Base-by-base conservation (phyloP, 2,888 invertebrate genomes). In the Lutraria lutraria region DNA sequence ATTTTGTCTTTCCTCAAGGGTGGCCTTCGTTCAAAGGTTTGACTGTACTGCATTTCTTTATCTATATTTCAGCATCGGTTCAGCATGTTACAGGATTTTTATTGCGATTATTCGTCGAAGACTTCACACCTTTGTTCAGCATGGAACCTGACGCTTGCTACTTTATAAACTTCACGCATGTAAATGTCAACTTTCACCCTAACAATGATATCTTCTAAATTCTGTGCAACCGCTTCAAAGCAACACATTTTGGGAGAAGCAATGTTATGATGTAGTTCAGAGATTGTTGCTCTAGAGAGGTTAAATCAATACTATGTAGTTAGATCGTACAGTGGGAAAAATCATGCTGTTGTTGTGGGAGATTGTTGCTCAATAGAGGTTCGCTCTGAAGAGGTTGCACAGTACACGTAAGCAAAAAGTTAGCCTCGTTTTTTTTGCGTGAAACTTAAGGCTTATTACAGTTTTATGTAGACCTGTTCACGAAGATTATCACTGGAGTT, bases 11-110 rank as follows among this genome's bases (percentile, higher is more conserved):
- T n/a, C n/a, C n/a, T n/a, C n/a, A n/a, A n/a, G n/a, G n/a, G n/a
- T n/a, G n/a, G n/a, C n/a, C n/a, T n/a, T n/a, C n/a, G n/a, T n/a
- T n/a, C n/a, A n/a, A n/a, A n/a, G n/a, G n/a, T n/a, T n/a, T n/a
- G n/a, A n/a, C n/a, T n/a, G n/a, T n/a, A 19, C 0, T 12, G 34
- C 19, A 21, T 8, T 29, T 43, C 19, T 29, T 31, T 13, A 15
- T 81, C 13, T 81, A 34, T 34, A 43, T 79, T 83, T 34, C 56
- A 87, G 87, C 87, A 12, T 87, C 87, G 13, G 56, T 43, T 6
- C 54, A 79, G 3, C 54, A 83, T 25, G 25, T 87, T 43, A 76
- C 56, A n/a, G 87, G 87, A 25, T 87, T 87, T 79, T 12, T 87
- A 16, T n/a, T 87, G 52, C 43, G 76, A 13, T 54, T 87, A 25